These are phyloP conservation scores for Ictidomys tridecemlineatus DNA, from an alignment of 2,113 vertebrate genomes.

Conservation along the genomic window DNA sequence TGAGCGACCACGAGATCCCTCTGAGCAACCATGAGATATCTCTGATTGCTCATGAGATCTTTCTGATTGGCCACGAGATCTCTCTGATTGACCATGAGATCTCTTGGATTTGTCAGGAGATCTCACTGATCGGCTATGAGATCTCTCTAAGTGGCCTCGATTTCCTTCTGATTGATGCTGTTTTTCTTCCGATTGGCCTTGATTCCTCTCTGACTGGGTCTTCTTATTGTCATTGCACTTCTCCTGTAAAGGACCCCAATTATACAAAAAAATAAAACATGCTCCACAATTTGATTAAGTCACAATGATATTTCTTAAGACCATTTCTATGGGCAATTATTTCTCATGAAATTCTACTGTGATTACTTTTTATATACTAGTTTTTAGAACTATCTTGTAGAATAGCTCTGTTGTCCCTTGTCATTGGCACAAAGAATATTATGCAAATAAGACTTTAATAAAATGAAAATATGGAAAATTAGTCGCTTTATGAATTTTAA, in stretches of 20 bases:
- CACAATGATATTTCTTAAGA: conserved; percentile 22
- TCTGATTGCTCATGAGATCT: background rate
- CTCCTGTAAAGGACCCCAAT: conserved; percentile 45
- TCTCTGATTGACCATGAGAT: background rate
- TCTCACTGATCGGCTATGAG: no score
- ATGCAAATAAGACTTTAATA: background rate
- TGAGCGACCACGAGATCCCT: background rate
- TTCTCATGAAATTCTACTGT: background rate
- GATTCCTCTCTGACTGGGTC: background rate
- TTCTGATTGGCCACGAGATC: background rate
- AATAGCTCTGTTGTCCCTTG: background rate
- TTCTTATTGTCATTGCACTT: background rate
- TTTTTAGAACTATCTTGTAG: conserved; percentile 18
- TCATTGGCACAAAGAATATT: background rate
- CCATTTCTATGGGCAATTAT: background rate
- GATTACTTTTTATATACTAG: background rate
- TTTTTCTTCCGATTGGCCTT: background rate
- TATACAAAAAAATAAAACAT: conserved; percentile 51
- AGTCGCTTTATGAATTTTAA: background rate
- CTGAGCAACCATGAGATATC: background rate
- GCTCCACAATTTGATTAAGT: background rate
- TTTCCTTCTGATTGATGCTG: background rate
- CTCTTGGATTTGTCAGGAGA: background rate
- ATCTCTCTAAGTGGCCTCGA: background rate
- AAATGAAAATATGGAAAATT: conserved; percentile 46